phyloP scores from a whole-genome alignment of 2,888 invertebrate genomes.

The Meteorus colon region DNA sequence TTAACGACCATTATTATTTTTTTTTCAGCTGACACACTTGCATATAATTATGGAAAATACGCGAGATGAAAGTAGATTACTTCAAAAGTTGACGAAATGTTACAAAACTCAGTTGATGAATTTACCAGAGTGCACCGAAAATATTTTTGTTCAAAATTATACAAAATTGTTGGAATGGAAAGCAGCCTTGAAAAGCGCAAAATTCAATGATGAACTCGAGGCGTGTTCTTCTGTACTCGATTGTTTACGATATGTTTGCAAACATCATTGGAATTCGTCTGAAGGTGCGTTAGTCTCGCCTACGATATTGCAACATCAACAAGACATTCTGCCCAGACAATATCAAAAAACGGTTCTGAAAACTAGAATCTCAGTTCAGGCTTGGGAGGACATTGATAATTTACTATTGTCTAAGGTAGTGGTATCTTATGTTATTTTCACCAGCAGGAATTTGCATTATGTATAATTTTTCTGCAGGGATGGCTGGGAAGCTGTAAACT shows the following conservation, averaged over 20 bases:
- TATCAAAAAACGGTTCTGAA: conserved; percentile 83
- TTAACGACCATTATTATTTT: conserved; percentile 46
- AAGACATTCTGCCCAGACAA: conserved; percentile 76
- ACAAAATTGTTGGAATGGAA: conserved; percentile 76
- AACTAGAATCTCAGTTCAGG: conserved; percentile 77
- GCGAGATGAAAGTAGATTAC: conserved; percentile 61
- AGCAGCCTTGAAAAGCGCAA: conserved; percentile 72
- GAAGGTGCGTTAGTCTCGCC: conserved; percentile 77
- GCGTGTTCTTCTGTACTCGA: conserved; percentile 73
- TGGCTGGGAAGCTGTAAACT: conserved; percentile 74
- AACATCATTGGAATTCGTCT: conserved; percentile 75
- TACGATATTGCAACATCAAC: conserved; percentile 75
- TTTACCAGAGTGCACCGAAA: conserved; percentile 68
- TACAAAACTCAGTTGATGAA: conserved; percentile 67
- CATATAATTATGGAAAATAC: conserved; percentile 67
- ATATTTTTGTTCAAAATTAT: conserved; percentile 66
- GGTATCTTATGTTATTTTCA: too few species aligned
- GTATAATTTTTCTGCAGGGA: conserved; percentile 62
- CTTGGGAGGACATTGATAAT: conserved; percentile 79
- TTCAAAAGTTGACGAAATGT: conserved; percentile 66
- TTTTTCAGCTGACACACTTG: conserved; percentile 66
- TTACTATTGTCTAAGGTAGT: conserved; percentile 79
- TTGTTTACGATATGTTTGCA: conserved; percentile 75
- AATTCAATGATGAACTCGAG: conserved; percentile 64
- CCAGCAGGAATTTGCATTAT: too few species aligned